Conservation (phyloP, 2,113 vertebrate genomes). For the Passer montanus region DNA sequence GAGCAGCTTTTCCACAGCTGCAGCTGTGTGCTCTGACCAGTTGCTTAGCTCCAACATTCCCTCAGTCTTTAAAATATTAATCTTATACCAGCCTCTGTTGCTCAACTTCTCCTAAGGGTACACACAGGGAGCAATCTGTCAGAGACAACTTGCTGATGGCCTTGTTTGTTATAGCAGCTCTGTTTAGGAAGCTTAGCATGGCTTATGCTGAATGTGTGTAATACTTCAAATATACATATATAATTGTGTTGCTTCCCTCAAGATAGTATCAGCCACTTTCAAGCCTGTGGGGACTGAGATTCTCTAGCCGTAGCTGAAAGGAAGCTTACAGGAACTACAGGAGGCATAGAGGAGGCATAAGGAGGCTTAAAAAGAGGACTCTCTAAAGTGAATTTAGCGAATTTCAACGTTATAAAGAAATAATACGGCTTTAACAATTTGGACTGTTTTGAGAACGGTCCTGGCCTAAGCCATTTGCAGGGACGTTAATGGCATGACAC, state of each 20-base stretch:
- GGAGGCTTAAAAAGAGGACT: neutral
- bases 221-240: neutral
- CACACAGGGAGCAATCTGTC: neutral
- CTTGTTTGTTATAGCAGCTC: neutral
- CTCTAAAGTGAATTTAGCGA: neutral
- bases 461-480: neutral
- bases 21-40: neutral
- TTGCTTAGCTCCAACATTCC: neutral
- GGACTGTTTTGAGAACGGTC: neutral
- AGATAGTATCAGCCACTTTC: neutral
- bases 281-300: neutral
- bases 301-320: neutral
- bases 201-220: neutral
- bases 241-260: neutral
- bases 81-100: neutral
- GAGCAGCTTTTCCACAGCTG: neutral
- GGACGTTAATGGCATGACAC: neutral
- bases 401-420: neutral
- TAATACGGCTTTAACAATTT: neutral
- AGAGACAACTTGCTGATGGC: neutral
- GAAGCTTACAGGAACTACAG: neutral
- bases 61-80: neutral
- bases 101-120: neutral
- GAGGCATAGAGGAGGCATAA: neutral
- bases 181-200: neutral